These are phyloP conservation scores for Eristalinus aeneus DNA, from an alignment of 2,888 invertebrate genomes.

Conservation along the genomic window DNA sequence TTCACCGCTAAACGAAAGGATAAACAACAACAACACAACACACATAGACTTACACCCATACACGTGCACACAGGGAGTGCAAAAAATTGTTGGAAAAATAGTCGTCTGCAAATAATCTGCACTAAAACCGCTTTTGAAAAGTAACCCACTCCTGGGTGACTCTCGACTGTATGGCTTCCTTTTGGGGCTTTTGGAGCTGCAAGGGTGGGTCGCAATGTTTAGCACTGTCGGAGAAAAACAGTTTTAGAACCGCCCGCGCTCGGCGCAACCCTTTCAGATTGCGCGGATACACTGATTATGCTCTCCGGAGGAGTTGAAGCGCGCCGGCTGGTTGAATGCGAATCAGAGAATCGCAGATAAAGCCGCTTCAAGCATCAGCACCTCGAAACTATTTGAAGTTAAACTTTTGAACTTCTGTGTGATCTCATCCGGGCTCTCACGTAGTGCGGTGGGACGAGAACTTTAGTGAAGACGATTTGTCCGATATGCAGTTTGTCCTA, in stretches of 20 bases:
- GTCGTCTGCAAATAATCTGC: conserved; percentile 67
- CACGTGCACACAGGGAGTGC: neutral
- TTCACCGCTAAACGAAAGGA: conserved; percentile 40
- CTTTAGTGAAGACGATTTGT: conserved; percentile 59
- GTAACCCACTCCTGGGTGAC: neutral
- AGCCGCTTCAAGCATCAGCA: conserved; percentile 44
- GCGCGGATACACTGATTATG: conserved; percentile 55
- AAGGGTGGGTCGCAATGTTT: conserved; percentile 33
- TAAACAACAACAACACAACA: too few species aligned
- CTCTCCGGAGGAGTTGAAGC: neutral
- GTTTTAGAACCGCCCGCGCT: conserved; percentile 58
- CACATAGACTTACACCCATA: too few species aligned
- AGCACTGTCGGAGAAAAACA: conserved; percentile 63
- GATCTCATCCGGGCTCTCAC: conserved; percentile 19
- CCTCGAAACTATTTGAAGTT: conserved; percentile 68
- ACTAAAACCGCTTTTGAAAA: conserved; percentile 63
- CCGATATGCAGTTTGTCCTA: conserved; percentile 46
- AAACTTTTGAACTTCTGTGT: conserved; percentile 68
- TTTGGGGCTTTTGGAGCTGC: neutral
- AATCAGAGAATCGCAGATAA: conserved; percentile 21
- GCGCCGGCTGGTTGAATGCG: neutral
- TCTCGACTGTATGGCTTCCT: conserved; percentile 32
- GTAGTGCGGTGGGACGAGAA: neutral
- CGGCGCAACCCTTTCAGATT: neutral
- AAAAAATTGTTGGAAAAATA: conserved; percentile 9